Conservation (phyloP, 2,888 invertebrate genomes). For the Rapana venosa region DNA sequence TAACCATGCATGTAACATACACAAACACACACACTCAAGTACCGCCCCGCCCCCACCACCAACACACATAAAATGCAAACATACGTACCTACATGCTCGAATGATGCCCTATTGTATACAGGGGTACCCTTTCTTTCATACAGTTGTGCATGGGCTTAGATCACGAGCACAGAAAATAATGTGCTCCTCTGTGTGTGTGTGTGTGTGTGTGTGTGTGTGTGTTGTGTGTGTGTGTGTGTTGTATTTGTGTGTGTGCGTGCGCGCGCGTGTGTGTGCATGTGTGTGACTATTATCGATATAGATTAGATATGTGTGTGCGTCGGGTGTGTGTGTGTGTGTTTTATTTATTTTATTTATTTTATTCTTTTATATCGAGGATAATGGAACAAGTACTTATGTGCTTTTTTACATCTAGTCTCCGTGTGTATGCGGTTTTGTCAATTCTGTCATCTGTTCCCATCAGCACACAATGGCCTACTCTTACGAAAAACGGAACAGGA, state of each 20-base stretch:
- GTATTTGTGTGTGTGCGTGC: background rate
- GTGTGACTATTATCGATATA: too few relatives aligned
- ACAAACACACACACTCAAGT: too few relatives aligned
- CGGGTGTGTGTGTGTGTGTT: background rate
- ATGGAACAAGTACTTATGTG: too few relatives aligned
- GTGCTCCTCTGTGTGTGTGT: background rate
- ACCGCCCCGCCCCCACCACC: too few relatives aligned
- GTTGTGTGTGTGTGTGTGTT: background rate
- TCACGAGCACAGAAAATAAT: too few relatives aligned
- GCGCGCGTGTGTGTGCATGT: background rate
- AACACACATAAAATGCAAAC: too few relatives aligned
- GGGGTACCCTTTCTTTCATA: background rate
- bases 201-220: background rate
- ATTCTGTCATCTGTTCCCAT: background rate
- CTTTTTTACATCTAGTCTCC: too few relatives aligned
- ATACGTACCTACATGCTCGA: too few relatives aligned
- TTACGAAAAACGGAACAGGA: background rate
- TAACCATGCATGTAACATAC: too few relatives aligned
- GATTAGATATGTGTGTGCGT: background rate
- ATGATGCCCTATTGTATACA: background rate
- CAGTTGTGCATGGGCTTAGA: background rate
- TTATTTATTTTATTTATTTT: too few relatives aligned
- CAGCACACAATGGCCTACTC: background rate
- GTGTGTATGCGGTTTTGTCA: too few relatives aligned
- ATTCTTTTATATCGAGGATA: too few relatives aligned